phyloP scores from a whole-genome alignment of 1,140 invertebrate species.

The Drosophila varians region DNA sequence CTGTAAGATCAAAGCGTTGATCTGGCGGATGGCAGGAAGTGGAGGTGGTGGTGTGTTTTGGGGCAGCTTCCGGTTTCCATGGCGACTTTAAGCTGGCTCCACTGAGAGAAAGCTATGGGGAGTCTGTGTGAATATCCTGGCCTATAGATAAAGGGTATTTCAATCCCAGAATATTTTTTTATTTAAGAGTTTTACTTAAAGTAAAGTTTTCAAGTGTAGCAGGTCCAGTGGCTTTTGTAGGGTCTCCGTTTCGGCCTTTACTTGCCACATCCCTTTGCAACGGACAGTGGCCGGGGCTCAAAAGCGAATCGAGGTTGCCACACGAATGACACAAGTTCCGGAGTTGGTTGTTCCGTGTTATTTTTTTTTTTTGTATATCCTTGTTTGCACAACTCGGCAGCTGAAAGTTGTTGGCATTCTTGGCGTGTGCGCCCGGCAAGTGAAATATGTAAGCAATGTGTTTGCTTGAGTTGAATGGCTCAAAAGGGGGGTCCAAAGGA shows the following conservation, averaged over 20 bases:
- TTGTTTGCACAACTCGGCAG: conserved; percentile 38
- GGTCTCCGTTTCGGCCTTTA: conserved; percentile 16
- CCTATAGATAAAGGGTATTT: too few relatives aligned
- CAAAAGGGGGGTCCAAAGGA: conserved; percentile 5
- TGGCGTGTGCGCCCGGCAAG: conserved; percentile 44
- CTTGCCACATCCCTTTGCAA: conserved; percentile 22
- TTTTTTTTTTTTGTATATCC: conserved; percentile 18
- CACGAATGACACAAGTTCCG: conserved; percentile 42
- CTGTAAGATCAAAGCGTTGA: conserved; percentile 51
- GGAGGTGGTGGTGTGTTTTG: background rate
- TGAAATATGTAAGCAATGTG: conserved; percentile 62
- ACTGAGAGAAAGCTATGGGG: conserved; percentile 3
- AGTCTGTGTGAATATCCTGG: too few relatives aligned
- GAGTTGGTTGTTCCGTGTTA: background rate
- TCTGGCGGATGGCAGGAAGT: conserved; percentile 10
- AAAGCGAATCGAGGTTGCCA: conserved; percentile 32
- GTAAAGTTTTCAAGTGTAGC: background rate
- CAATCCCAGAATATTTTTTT: too few relatives aligned
- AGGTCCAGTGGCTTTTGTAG: background rate
- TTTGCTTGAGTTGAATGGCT: conserved; percentile 34
- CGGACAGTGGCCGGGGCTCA: conserved; percentile 24
- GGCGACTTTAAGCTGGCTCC: conserved; percentile 25
- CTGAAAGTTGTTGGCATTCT: conserved; percentile 52
- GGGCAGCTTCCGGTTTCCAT: conserved; percentile 28
- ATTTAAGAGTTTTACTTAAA: background rate